These are phyloP conservation scores for Drosophila atroscutellata DNA, from an alignment of 2,888 invertebrate species.

Conservation along the genomic window DNA sequence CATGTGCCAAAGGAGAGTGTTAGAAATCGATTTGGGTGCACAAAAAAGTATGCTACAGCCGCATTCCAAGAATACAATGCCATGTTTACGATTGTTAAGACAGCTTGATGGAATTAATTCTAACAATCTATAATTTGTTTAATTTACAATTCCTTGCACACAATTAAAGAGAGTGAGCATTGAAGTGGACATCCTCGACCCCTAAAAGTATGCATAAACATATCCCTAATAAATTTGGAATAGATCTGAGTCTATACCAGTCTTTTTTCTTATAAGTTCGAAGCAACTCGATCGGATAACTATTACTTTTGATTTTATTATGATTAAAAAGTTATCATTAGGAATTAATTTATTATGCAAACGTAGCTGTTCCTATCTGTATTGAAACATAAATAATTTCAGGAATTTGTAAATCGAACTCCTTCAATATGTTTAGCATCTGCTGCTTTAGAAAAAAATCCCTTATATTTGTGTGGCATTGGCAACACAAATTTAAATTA, in stretches of 20 bases:
- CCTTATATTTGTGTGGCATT: background rate
- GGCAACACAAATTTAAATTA: constrained; percentile 66
- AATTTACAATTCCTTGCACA: background rate
- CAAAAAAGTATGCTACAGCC: constrained; percentile 22
- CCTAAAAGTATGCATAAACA: background rate
- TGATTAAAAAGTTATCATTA: background rate
- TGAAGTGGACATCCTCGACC: background rate
- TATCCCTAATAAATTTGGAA: background rate
- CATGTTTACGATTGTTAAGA: background rate
- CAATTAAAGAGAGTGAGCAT: background rate
- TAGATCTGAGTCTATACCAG: background rate
- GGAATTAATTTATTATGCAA: background rate
- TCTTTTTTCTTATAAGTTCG: background rate
- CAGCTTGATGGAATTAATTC: background rate
- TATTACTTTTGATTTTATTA: background rate
- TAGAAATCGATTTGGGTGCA: background rate
- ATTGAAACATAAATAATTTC: background rate
- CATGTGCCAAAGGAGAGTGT: constrained; percentile 10
- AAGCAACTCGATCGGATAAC: background rate
- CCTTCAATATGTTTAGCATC: constrained; percentile 45
- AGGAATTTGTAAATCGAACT: background rate
- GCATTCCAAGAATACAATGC: background rate
- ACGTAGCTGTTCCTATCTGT: background rate
- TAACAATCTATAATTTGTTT: background rate
- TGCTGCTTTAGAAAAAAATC: constrained; percentile 25